A percentile compares a stretch with the other conserved stretches of the same genome.
Evolutionary conservation across 2,113 vertebrate genomes (phyloP).

Genomic region (Piaya cayana): DNA sequence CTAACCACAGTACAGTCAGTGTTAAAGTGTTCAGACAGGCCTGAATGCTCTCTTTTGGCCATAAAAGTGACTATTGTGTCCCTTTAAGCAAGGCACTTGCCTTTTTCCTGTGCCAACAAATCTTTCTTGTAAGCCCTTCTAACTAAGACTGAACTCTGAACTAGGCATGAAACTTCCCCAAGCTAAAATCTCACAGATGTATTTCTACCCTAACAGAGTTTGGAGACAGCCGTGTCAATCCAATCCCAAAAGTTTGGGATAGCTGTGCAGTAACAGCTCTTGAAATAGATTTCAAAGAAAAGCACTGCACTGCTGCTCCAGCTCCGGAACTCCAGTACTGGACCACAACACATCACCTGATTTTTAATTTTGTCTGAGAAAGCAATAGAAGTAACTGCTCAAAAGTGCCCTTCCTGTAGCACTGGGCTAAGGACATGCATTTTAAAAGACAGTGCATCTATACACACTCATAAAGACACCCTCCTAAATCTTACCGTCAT

Average conservation of each 20-base stretch:
- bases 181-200: not conserved
- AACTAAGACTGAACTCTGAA: not conserved
- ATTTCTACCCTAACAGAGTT: not conserved
- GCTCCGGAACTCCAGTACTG: not conserved
- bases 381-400: not conserved
- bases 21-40: not conserved
- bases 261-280: not conserved
- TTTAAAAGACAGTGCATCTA: not conserved
- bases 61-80: not conserved
- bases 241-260: not conserved
- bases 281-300: not conserved
- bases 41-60: not conserved
- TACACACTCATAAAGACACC: not conserved
- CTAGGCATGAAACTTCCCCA: not conserved
- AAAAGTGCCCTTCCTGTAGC: not conserved
- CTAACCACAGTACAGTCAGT: not conserved
- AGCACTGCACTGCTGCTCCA: not conserved
- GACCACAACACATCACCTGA: not conserved
- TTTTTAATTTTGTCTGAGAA: not conserved
- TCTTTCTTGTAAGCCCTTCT: not conserved
- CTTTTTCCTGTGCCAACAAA: not conserved
- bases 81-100: not conserved
- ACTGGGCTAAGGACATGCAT: not conserved
- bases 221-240: not conserved
- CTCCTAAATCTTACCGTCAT: slow-evolving; percentile 85